Conservation (phyloP, 2,113 vertebrate species). For the Chitala chitala region DNA sequence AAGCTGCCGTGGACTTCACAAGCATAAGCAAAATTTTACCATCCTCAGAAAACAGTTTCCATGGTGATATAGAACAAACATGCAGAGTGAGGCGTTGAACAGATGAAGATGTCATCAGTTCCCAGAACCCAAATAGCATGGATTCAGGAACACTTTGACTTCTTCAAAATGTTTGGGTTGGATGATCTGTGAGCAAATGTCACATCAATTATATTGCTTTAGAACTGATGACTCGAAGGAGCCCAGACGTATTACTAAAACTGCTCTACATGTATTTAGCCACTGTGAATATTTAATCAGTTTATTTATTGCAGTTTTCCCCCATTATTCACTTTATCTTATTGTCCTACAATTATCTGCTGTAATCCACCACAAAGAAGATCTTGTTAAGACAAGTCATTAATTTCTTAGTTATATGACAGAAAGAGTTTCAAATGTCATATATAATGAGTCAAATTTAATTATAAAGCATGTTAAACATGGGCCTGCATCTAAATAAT, state of each 20-base stretch:
- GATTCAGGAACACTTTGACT: neutral
- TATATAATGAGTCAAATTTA: too few species aligned
- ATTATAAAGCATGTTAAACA: too few species aligned
- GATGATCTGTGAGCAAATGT: slow-evolving; percentile 12
- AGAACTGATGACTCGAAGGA: neutral
- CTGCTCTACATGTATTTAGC: neutral
- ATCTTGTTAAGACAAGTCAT: neutral
- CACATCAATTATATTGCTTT: slow-evolving; percentile 23
- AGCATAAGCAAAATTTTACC: neutral
- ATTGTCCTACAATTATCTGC: neutral
- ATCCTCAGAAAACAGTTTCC: slow-evolving; percentile 14
- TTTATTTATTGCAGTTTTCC: neutral
- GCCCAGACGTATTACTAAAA: neutral
- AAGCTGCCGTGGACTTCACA: neutral
- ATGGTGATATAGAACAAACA: slow-evolving; percentile 27
- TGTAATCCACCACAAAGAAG: neutral
- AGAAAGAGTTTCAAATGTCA: too few species aligned
- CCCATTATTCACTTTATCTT: neutral
- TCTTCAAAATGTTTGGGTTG: slow-evolving; percentile 25
- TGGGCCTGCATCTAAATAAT: too few species aligned
- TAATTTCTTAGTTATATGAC: slow-evolving; percentile 7
- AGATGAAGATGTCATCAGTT: slow-evolving; percentile 19
- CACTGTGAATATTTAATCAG: neutral
- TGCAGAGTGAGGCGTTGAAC: slow-evolving; percentile 28
- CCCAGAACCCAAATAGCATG: slow-evolving; percentile 8